Conservation (phyloP, 2,797 vertebrate species). For the Chelidonichthys spinosus region DNA sequence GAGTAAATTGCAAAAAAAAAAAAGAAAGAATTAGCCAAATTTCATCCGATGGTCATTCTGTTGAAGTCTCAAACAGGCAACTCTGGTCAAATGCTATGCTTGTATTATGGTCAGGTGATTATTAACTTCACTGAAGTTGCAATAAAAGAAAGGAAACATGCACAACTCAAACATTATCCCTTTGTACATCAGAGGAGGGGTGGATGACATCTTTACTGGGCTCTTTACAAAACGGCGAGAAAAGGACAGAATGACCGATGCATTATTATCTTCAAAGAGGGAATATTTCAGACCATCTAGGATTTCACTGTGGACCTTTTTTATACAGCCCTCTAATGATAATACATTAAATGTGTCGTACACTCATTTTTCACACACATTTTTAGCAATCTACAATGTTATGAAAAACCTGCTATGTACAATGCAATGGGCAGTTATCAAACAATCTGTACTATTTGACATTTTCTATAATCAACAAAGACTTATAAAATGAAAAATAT, state of each 20-base stretch:
- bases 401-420: constrained; percentile 60
- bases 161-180: constrained; percentile 51
- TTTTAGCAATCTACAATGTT: constrained; percentile 14
- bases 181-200: constrained; percentile 22
- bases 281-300: constrained; percentile 51
- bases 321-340: constrained; percentile 52
- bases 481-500: constrained; percentile 52
- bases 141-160: constrained; percentile 66
- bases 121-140: constrained; percentile 82
- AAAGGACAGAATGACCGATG: constrained; percentile 44
- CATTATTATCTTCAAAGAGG: constrained; percentile 46
- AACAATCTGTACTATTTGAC: constrained; percentile 15
- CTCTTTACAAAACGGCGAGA: constrained; percentile 54
- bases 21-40: constrained; percentile 36
- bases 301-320: constrained; percentile 45
- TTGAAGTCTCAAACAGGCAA: constrained; percentile 64
- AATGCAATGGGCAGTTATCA: constrained; percentile 45
- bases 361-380: constrained; percentile 7
- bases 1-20: constrained; percentile 57
- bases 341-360: constrained; percentile 31
- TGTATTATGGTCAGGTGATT: constrained; percentile 41
- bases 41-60: constrained; percentile 50
- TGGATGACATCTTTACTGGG: constrained; percentile 39
- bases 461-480: constrained; percentile 41
- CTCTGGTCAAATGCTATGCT: constrained; percentile 69